Conservation (phyloP, 2,888 invertebrate genomes). For the Teleogryllus oceanicus region DNA sequence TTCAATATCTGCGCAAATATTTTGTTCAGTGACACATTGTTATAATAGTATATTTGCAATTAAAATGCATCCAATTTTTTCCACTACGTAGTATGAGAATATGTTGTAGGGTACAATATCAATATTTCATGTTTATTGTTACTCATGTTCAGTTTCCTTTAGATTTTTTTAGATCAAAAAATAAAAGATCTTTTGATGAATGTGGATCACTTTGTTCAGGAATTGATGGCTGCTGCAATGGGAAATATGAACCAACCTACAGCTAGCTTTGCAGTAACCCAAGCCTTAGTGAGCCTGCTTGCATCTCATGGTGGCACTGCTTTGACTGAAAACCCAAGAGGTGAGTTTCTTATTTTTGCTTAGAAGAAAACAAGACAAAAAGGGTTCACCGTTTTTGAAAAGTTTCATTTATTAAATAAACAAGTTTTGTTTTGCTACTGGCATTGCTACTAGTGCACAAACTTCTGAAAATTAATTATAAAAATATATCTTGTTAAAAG, state of each 20-base stretch:
- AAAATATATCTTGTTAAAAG: no score
- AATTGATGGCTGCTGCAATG: constrained; percentile 51
- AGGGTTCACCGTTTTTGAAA: background rate
- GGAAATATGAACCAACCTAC: constrained; percentile 42
- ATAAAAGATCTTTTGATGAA: background rate
- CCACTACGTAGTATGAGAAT: no score
- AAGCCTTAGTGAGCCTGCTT: constrained; percentile 57
- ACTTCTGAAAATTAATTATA: no score
- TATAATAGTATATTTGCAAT: no score
- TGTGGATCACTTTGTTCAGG: constrained; percentile 42
- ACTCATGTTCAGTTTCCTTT: no score
- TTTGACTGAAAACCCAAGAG: constrained; percentile 36
- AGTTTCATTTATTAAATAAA: constrained; percentile 20
- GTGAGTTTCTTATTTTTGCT: background rate
- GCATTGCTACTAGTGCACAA: no score
- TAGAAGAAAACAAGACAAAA: background rate
- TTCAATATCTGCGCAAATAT: no score
- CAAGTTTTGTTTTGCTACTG: background rate
- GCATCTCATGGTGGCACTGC: constrained; percentile 48
- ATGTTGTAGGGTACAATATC: no score
- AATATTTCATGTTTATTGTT: no score
- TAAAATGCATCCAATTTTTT: no score
- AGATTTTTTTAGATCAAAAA: no score
- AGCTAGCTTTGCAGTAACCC: constrained; percentile 55
- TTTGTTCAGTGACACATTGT: no score